Evolutionary conservation across 2,797 vertebrate genomes (phyloP).

Genomic region (Phalanger gymnotis): DNA sequence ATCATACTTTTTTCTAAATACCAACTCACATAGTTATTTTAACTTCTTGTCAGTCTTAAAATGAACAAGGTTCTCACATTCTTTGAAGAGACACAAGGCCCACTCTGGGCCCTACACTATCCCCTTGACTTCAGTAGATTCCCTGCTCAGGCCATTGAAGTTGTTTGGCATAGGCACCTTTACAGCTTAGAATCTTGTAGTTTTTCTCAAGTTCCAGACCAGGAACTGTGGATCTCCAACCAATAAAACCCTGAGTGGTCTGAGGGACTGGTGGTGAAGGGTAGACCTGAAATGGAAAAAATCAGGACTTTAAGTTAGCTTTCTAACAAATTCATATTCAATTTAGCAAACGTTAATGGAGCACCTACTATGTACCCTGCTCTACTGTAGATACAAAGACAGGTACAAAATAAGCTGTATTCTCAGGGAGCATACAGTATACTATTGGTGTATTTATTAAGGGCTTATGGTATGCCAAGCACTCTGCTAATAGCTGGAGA

Average conservation of each 20-base stretch:
- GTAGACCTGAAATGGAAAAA: constrained; percentile 80
- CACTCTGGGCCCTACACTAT: not conserved
- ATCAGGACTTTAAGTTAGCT: not conserved
- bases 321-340: not conserved
- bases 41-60: not conserved
- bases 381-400: not conserved
- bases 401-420: not conserved
- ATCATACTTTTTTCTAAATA: not conserved
- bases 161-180: constrained; percentile 83
- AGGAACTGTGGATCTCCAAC: constrained; percentile 88
- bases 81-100: not conserved
- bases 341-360: constrained; percentile 7
- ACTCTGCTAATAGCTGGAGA: not conserved
- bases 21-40: not conserved
- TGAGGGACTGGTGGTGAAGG: constrained; percentile 89
- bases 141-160: constrained; percentile 85
- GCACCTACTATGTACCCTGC: not conserved
- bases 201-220: constrained; percentile 84
- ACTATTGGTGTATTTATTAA: not conserved
- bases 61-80: not conserved
- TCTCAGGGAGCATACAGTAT: not conserved
- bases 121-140: constrained; percentile 76
- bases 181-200: constrained; percentile 83
- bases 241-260: constrained; percentile 90
- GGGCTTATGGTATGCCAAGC: not conserved